A percentile compares a stretch with the other conserved stretches of the same genome.
phyloP scores from a whole-genome alignment of 2,888 invertebrate species.

The Hyposoter dolosus region DNA sequence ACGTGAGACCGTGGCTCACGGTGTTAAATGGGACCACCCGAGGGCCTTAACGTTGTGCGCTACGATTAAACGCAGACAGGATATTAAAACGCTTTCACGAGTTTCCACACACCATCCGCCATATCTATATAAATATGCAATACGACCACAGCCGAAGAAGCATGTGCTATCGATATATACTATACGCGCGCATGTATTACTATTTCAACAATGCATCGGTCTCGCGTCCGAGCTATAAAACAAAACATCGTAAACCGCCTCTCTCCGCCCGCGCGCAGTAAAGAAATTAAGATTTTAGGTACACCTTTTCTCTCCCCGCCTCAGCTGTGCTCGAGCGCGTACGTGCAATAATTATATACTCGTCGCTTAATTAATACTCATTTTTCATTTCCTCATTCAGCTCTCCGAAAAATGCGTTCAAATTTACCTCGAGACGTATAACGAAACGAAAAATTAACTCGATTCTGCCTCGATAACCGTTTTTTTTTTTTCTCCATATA shows the following conservation, averaged over 20 bases:
- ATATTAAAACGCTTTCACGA: constrained; percentile 80
- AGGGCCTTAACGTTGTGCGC: constrained; percentile 79
- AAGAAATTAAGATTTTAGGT: constrained; percentile 25
- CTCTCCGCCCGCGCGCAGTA: constrained; percentile 69
- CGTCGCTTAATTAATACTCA: neutral
- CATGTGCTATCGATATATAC: neutral
- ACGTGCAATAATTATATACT: constrained; percentile 43
- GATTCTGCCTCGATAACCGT: neutral
- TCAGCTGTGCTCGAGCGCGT: constrained; percentile 30
- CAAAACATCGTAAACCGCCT: constrained; percentile 78
- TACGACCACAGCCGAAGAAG: constrained; percentile 31
- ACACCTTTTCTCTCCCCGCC: constrained; percentile 17
- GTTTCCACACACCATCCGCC: constrained; percentile 10
- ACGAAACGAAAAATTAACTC: neutral
- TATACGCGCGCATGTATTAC: constrained; percentile 38
- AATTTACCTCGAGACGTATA: neutral
- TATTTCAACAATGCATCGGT: constrained; percentile 82
- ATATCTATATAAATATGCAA: too few species aligned
- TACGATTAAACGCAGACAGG: constrained; percentile 83
- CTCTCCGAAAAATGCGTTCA: neutral
- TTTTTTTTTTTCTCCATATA: neutral
- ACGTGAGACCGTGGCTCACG: constrained; percentile 56
- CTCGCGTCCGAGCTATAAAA: constrained; percentile 77
- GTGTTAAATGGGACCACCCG: constrained; percentile 82
- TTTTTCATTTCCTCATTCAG: neutral